Evolutionary conservation across 2,113 vertebrate species (phyloP).

Genomic region (Crocuta crocuta): DNA sequence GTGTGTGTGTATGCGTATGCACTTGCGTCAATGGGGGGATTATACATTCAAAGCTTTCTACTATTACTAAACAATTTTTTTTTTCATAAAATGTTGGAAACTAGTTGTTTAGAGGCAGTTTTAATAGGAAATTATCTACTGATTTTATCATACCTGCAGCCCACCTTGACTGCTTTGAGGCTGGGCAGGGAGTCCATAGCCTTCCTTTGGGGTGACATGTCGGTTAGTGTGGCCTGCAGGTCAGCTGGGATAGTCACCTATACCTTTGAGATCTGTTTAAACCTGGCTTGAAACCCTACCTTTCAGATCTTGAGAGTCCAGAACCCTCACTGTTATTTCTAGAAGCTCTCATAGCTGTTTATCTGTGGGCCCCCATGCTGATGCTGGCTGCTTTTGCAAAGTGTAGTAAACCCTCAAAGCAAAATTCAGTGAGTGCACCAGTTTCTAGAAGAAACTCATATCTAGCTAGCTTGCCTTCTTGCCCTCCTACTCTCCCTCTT

Average conservation of each 20-base stretch:
- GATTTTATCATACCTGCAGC: not conserved
- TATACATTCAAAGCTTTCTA: not conserved
- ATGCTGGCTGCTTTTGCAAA: not conserved
- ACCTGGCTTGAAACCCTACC: not conserved
- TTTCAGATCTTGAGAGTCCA: not conserved
- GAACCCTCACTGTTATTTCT: not conserved
- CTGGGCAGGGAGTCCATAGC: no score
- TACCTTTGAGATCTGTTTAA: not conserved
- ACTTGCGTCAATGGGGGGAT: not conserved
- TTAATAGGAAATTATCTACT: not conserved
- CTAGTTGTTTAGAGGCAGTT: slow-evolving; percentile 13
- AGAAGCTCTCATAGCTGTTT: not conserved
- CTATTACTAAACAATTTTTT: not conserved
- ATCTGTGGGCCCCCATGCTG: not conserved
- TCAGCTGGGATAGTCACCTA: not conserved
- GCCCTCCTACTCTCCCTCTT: not conserved
- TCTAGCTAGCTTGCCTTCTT: not conserved
- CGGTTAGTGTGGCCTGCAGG: not conserved
- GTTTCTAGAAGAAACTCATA: not conserved
- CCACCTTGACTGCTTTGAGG: not conserved
- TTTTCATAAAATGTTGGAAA: not conserved
- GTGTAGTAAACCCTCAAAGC: not conserved
- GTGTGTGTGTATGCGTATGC: not conserved
- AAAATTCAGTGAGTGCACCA: not conserved
- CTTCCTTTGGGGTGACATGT: not conserved